Percentiles rank a stretch among this genome's conserved stretches.
Evolutionary conservation across 2,797 vertebrate genomes (phyloP).

Genomic region (Masticophis lateralis): DNA sequence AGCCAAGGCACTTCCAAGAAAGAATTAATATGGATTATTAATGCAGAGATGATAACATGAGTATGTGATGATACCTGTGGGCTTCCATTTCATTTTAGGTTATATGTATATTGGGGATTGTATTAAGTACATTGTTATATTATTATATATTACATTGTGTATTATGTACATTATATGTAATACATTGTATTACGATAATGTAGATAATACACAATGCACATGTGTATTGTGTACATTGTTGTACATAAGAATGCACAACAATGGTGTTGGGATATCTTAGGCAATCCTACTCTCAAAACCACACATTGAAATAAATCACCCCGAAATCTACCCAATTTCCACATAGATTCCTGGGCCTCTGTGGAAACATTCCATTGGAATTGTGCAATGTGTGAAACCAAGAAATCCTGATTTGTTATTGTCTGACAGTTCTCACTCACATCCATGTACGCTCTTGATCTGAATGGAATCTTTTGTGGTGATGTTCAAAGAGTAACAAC

Average conservation of each 20-base stretch:
- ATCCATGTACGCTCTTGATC: neutral
- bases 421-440: neutral
- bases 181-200: no score
- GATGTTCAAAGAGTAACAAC: neutral
- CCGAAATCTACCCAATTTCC: neutral
- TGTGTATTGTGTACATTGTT: neutral
- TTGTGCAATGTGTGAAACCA: neutral
- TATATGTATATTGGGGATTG: neutral
- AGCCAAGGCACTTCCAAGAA: neutral
- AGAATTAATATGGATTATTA: neutral
- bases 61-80: neutral
- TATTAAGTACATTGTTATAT: no score
- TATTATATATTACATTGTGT: no score
- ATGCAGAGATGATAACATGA: neutral
- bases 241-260: neutral
- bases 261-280: neutral
- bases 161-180: neutral
- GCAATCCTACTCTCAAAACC: neutral
- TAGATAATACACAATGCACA: no score
- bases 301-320: neutral
- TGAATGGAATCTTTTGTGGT: neutral
- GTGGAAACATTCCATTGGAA: neutral
- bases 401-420: neutral
- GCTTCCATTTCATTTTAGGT: neutral
- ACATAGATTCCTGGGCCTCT: neutral